phyloP scores from a whole-genome alignment of 92 coral and sea anemone genomes.

The Palythoa grandis region DNA sequence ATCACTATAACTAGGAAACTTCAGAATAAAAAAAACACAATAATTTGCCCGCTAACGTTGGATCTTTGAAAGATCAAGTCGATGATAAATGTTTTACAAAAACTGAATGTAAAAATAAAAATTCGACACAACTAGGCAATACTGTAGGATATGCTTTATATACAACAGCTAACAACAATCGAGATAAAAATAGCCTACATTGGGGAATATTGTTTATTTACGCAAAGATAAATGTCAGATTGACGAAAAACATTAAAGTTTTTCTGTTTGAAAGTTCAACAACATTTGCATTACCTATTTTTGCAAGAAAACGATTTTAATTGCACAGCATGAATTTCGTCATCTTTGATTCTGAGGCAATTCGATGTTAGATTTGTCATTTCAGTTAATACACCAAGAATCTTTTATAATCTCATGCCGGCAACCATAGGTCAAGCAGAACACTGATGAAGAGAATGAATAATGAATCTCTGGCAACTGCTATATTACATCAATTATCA shows the following conservation, averaged over 20 bases:
- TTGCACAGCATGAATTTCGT: neutral
- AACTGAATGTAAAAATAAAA: too few species aligned
- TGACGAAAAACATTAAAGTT: neutral
- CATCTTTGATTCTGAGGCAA: neutral
- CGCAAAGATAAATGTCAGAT: neutral
- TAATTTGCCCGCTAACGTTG: too few species aligned
- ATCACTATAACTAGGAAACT: too few species aligned
- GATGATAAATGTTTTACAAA: neutral
- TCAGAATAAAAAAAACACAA: too few species aligned
- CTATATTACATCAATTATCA: neutral
- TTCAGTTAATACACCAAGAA: neutral
- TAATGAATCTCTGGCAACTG: neutral
- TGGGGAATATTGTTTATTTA: too few species aligned
- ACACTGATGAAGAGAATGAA: neutral
- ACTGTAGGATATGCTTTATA: neutral
- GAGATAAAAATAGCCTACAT: too few species aligned
- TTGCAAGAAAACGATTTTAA: neutral
- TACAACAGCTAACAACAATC: too few species aligned
- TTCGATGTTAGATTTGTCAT: neutral
- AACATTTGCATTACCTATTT: neutral
- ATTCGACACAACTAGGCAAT: neutral
- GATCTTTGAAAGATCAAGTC: too few species aligned
- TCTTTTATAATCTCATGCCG: neutral
- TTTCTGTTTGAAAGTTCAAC: neutral
- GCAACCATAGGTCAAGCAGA: neutral